These are phyloP conservation scores for Heterodera carotae DNA, from an alignment of 1,140 invertebrate genomes.

Conservation along the genomic window DNA sequence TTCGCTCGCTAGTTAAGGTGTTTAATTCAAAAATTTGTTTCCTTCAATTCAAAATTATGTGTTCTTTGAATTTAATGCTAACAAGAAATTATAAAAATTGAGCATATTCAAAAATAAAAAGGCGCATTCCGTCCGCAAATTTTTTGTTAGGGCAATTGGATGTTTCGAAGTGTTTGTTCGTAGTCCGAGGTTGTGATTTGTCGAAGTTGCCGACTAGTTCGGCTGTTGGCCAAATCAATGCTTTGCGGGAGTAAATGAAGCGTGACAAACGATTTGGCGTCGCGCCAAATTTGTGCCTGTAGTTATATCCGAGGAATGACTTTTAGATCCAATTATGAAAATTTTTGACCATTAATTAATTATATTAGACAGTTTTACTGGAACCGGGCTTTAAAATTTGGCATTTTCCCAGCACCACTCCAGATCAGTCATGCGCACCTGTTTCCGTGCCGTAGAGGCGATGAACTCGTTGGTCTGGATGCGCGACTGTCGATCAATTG, in stretches of 20 bases:
- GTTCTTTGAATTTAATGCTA: no score
- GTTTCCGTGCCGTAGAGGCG: slow-evolving; percentile 45
- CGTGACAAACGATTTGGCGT: slow-evolving; percentile 39
- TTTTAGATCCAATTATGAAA: neutral
- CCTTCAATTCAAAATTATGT: no score
- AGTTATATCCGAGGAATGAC: neutral
- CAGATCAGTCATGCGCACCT: no score
- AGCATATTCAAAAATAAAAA: no score
- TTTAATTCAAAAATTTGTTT: no score
- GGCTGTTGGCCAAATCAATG: slow-evolving; percentile 35
- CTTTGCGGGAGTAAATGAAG: slow-evolving; percentile 35
- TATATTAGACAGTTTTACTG: no score
- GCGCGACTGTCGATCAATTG: slow-evolving; percentile 46
- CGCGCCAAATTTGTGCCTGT: slow-evolving; percentile 38
- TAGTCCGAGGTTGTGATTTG: neutral
- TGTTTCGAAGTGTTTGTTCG: slow-evolving; percentile 22
- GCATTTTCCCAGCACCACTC: no score
- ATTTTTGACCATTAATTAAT: neutral
- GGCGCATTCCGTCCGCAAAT: no score
- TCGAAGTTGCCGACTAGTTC: slow-evolving; percentile 1
- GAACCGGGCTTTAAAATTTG: no score
- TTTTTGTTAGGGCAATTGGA: slow-evolving; percentile 20
- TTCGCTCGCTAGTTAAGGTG: no score
- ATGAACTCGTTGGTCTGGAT: slow-evolving; percentile 40
- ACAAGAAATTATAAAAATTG: no score